phyloP scores from a whole-genome alignment of 1,140 invertebrate genomes.

The Cydia amplana region DNA sequence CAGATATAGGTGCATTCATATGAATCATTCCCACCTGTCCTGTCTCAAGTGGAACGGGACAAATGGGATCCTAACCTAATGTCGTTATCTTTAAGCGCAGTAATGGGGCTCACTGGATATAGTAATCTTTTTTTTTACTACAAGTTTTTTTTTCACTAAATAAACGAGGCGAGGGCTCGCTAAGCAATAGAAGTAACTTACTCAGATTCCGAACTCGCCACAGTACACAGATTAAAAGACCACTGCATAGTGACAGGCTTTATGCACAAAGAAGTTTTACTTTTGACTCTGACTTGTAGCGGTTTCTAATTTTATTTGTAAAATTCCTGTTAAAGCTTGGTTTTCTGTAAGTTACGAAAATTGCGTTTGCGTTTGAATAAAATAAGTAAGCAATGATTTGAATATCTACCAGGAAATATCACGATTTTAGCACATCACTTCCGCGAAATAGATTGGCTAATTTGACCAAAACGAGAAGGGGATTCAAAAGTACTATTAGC shows the following conservation, averaged over 20 bases:
- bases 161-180: not conserved
- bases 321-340: not conserved
- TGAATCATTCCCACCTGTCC: too few species aligned
- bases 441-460: too few species aligned
- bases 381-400: not conserved
- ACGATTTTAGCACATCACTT: too few species aligned
- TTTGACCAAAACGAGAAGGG: too few species aligned
- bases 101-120: too few species aligned
- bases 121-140: too few species aligned
- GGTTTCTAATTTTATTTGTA: not conserved
- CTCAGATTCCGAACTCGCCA: not conserved
- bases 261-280: constrained; percentile 6
- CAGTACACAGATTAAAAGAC: constrained; percentile 20
- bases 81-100: too few species aligned
- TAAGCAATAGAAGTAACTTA: not conserved
- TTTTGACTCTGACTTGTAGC: not conserved
- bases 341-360: not conserved
- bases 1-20: too few species aligned
- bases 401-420: too few species aligned
- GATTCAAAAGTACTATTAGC: too few species aligned
- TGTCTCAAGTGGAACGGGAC: too few species aligned
- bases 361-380: not conserved
- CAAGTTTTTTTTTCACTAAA: not conserved
- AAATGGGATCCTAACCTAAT: too few species aligned
- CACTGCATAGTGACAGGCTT: constrained; percentile 11